Base-by-base conservation (phyloP, 2,797 vertebrate species). In the Falco naumanni region DNA sequence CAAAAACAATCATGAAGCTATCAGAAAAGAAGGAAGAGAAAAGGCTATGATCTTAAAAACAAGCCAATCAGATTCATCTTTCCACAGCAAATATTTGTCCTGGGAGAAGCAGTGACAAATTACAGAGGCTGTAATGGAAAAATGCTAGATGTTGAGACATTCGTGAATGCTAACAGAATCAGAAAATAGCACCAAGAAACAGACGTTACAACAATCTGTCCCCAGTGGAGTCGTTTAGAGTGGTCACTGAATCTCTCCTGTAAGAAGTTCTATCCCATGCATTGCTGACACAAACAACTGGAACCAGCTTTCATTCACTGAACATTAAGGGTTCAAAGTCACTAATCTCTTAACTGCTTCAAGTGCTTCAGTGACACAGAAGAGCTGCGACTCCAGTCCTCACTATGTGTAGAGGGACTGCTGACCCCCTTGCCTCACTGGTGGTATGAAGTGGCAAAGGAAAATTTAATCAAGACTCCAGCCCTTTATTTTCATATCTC, bases 1-100 rank as follows among this genome's bases (percentile, higher is more conserved):
- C 81, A 93, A 96, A 96, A 95, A 5, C 78, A 91, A 89, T 89
- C 96, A 94, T 47, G 81, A 94, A 72, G 39, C 61, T 74, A 93
- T 74, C 74, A 56, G 50, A 80, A 85, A 79, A 87, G 56, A 93
- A 91, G 21, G 28, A 83, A 66, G 89, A 80, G 60, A 86, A 78
- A 93, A 87, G 20, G 5, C 48, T 76, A 53, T 1, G 1, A 29
- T 84, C 69, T 89, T 86, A 45, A 74, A 87, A 39, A 28, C 43
- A 75, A 74, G 20, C 53, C 39, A 45, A 29, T 39, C 21, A 63
- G 65, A 89, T 85, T 89, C 37, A 48, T 94, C 69, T 94, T 76
- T 94, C 56, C 51, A 86, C 31, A 60, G 51, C n/a, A 82, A 93
- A 60, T 75, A 87, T 63, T 81, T 86, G 41, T 85, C 60, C 41